phyloP scores from a whole-genome alignment of 2,888 invertebrate genomes.

The Chydorus sphaericus region DNA sequence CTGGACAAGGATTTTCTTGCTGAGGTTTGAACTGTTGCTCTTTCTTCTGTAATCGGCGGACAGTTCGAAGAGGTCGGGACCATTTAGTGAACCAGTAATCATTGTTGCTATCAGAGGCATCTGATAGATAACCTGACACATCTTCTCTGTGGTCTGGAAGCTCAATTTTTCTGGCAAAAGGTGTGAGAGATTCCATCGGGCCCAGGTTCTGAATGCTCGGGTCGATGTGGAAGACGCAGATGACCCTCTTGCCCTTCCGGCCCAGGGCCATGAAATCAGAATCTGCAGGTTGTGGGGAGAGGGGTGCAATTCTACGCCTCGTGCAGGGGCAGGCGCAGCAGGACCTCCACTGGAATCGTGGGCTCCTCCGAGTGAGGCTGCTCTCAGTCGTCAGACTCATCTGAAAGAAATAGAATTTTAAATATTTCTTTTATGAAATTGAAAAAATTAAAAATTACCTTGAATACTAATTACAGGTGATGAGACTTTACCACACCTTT shows the following conservation, averaged over 20 bases:
- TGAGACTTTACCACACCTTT: no score
- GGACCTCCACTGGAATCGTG: background rate
- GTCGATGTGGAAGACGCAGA: background rate
- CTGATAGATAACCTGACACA: slow-evolving; percentile 10
- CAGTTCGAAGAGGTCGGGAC: slow-evolving; percentile 10
- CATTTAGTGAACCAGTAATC: slow-evolving; percentile 14
- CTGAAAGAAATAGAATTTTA: no score
- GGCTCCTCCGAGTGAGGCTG: background rate
- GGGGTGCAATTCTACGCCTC: background rate
- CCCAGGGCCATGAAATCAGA: slow-evolving; percentile 1
- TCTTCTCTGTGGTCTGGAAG: no score
- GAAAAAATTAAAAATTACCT: no score
- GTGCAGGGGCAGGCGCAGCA: background rate
- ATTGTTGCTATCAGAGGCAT: slow-evolving; percentile 9
- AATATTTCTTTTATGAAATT: no score
- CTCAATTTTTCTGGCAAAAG: background rate
- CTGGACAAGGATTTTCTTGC: background rate
- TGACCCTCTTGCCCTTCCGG: background rate
- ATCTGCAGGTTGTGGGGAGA: background rate
- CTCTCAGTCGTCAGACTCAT: slow-evolving; percentile 1
- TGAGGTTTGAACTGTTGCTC: background rate
- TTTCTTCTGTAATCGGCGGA: slow-evolving; percentile 1
- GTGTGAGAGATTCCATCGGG: background rate
- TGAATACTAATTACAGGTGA: no score
- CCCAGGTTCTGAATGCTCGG: background rate